These are phyloP conservation scores for Cepaea nemoralis DNA, from an alignment of 1,140 invertebrate species.

Conservation along the genomic window DNA sequence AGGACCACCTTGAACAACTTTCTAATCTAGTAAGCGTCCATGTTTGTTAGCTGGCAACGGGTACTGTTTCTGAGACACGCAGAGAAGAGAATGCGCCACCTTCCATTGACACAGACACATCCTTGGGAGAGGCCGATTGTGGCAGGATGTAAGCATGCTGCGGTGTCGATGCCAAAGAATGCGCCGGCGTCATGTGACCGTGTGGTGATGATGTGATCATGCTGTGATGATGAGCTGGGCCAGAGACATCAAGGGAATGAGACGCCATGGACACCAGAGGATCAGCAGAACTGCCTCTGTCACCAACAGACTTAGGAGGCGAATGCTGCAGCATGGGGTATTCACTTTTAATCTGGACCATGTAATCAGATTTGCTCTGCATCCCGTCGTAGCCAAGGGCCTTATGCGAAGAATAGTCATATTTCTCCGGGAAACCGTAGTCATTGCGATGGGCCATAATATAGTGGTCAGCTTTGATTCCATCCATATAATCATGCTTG, in stretches of 20 bases:
- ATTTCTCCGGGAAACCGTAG: neutral
- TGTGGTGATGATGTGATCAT: constrained; percentile 35
- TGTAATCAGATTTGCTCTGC: constrained; percentile 3
- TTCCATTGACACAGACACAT: constrained; percentile 52
- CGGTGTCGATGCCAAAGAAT: constrained; percentile 41
- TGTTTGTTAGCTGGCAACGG: neutral
- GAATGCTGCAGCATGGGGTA: constrained; percentile 18
- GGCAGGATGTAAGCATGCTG: constrained; percentile 44
- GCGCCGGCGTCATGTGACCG: constrained; percentile 38
- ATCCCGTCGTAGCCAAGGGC: neutral
- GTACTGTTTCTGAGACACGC: neutral
- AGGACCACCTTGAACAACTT: too few relatives aligned
- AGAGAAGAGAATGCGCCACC: constrained; percentile 3
- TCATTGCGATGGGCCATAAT: neutral
- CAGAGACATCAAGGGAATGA: constrained; percentile 33
- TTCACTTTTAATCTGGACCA: neutral
- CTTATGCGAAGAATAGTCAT: neutral
- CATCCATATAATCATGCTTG: constrained; percentile 28
- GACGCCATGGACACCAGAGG: constrained; percentile 20
- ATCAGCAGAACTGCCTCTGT: neutral
- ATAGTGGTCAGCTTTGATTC: constrained; percentile 30
- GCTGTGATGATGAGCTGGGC: constrained; percentile 41
- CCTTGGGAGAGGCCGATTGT: constrained; percentile 54
- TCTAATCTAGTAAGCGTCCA: neutral
- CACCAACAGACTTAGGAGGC: neutral